Percentiles rank a stretch among this genome's conserved stretches.
Conservation (phyloP, 2,797 vertebrate species). For the Hephaestus fuliginosus region DNA sequence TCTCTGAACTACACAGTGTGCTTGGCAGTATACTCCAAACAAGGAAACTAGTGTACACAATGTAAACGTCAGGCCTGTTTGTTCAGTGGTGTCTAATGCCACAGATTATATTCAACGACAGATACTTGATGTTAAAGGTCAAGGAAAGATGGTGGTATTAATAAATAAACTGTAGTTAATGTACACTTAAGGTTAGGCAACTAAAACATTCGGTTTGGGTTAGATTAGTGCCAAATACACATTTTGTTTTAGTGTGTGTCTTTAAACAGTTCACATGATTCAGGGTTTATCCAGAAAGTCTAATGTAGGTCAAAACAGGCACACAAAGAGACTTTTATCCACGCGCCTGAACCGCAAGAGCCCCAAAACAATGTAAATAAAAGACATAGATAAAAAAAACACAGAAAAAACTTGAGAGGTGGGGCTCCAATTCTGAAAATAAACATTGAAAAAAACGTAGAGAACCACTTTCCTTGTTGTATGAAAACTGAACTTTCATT, state of each 20-base stretch:
- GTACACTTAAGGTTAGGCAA: not conserved
- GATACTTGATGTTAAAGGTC: not conserved
- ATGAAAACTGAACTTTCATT: not conserved
- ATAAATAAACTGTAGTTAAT: not conserved
- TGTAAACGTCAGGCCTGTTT: not conserved
- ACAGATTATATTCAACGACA: too few relatives aligned
- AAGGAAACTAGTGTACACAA: not conserved
- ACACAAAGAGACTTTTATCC: not conserved
- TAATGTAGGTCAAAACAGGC: not conserved
- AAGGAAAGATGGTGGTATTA: not conserved
- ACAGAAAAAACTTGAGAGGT: not conserved
- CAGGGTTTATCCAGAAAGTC: not conserved
- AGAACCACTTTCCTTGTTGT: too few relatives aligned
- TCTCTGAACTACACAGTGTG: fast-evolving
- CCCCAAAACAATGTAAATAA: not conserved
- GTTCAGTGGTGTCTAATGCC: not conserved
- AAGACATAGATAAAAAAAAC: not conserved
- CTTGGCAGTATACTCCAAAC: not conserved
- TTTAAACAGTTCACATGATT: not conserved
- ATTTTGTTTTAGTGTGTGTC: not conserved
- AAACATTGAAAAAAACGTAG: not conserved
- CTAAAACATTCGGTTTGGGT: too few relatives aligned
- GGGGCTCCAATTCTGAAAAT: not conserved
- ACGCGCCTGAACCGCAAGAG: not conserved
- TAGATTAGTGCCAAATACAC: not conserved